phyloP scores from a whole-genome alignment of 2,113 vertebrate genomes.

The Taxidea taxus region DNA sequence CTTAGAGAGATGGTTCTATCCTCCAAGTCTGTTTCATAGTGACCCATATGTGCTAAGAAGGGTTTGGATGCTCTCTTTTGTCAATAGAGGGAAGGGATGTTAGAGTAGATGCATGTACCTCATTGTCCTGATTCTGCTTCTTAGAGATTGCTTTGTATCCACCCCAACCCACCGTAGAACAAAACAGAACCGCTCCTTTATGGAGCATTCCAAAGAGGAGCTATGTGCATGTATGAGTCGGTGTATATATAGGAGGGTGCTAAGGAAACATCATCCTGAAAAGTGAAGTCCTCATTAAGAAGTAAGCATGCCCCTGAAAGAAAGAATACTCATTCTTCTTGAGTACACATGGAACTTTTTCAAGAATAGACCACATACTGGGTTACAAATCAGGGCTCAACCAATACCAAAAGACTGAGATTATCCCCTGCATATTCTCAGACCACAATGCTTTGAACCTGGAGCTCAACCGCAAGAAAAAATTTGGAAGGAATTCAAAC shows the following conservation, averaged over 20 bases:
- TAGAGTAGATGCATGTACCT: background rate
- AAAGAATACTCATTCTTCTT: too few relatives aligned
- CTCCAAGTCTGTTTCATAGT: background rate
- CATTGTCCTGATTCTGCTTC: background rate
- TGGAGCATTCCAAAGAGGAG: background rate
- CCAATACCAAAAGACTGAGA: too few relatives aligned
- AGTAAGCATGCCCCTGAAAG: background rate
- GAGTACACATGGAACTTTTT: too few relatives aligned
- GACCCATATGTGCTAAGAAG: background rate
- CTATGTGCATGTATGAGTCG: background rate
- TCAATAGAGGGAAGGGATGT: background rate
- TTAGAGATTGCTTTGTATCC: background rate
- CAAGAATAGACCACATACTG: too few relatives aligned
- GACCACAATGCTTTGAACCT: too few relatives aligned
- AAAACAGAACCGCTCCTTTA: background rate
- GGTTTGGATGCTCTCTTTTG: background rate
- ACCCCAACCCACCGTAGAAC: background rate
- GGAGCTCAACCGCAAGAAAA: too few relatives aligned
- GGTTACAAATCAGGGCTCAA: too few relatives aligned
- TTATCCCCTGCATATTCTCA: too few relatives aligned
- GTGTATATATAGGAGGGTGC: background rate
- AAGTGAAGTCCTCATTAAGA: background rate
- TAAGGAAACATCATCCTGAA: background rate
- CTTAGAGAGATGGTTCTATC: background rate
- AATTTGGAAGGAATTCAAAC: too few relatives aligned